phyloP scores from a whole-genome alignment of 2,888 invertebrate genomes.

The Dasypolia templi region DNA sequence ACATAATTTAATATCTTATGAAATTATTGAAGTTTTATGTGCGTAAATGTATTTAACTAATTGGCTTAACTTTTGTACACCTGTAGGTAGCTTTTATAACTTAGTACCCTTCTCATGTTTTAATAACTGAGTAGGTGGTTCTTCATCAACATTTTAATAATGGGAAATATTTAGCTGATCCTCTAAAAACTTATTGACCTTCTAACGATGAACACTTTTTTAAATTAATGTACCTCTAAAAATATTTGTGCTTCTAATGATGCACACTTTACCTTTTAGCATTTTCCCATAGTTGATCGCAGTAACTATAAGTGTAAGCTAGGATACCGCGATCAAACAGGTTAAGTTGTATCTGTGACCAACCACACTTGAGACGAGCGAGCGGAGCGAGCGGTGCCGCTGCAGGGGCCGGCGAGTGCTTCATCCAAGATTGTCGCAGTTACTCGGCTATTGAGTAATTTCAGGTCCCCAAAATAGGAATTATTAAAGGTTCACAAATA shows the following conservation, averaged over 20 bases:
- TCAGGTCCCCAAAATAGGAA: background rate
- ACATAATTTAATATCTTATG: slow-evolving; percentile 42
- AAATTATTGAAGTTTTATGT: slow-evolving; percentile 33
- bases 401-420: background rate
- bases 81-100: slow-evolving; percentile 4
- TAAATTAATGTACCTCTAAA: background rate
- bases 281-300: too few relatives aligned
- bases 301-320: too few relatives aligned
- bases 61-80: slow-evolving; percentile 1
- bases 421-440: background rate
- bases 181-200: background rate
- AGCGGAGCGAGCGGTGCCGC: background rate
- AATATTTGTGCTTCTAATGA: background rate
- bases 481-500: background rate
- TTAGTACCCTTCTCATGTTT: background rate
- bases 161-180: background rate
- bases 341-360: background rate
- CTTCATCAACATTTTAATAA: background rate
- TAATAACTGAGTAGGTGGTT: background rate
- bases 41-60: slow-evolving; percentile 20
- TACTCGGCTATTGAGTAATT: background rate
- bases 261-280: background rate
- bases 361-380: background rate
- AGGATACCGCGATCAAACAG: too few relatives aligned
- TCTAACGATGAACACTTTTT: background rate